phyloP scores from a whole-genome alignment of 2,113 vertebrate genomes.

The Struthio camelus region DNA sequence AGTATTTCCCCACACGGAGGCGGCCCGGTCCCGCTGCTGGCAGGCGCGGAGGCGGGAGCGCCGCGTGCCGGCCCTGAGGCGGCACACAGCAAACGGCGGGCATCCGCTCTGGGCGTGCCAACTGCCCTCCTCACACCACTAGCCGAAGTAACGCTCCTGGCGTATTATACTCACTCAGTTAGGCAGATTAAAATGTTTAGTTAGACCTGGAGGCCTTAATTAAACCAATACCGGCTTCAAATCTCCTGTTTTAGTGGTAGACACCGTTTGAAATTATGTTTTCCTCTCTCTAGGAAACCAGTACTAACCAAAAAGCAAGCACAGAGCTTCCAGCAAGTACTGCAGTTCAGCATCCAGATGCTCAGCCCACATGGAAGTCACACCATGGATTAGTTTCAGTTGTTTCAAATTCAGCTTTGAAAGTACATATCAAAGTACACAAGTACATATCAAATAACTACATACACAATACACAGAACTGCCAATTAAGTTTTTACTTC shows the following conservation, averaged over 20 bases:
- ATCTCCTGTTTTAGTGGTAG: not conserved
- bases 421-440: no score
- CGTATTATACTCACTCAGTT: no score
- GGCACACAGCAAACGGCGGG: no score
- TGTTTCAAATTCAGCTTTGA: not conserved
- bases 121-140: no score
- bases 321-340: not conserved
- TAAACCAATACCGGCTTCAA: not conserved
- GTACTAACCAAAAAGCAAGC: not conserved
- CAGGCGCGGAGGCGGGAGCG: no score
- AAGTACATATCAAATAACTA: not conserved
- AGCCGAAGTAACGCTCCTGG: no score
- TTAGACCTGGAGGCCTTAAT: no score
- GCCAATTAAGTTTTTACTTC: not conserved
- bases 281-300: not conserved
- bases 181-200: no score
- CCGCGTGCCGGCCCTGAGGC: no score
- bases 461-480: not conserved
- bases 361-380: not conserved
- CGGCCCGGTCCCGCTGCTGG: no score
- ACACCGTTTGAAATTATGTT: not conserved
- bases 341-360: not conserved
- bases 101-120: no score
- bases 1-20: not conserved
- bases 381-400: not conserved